Percentiles rank a stretch among this genome's conserved stretches.
Evolutionary conservation across 2,797 vertebrate genomes (phyloP).

Genomic region (Danionella dracula): DNA sequence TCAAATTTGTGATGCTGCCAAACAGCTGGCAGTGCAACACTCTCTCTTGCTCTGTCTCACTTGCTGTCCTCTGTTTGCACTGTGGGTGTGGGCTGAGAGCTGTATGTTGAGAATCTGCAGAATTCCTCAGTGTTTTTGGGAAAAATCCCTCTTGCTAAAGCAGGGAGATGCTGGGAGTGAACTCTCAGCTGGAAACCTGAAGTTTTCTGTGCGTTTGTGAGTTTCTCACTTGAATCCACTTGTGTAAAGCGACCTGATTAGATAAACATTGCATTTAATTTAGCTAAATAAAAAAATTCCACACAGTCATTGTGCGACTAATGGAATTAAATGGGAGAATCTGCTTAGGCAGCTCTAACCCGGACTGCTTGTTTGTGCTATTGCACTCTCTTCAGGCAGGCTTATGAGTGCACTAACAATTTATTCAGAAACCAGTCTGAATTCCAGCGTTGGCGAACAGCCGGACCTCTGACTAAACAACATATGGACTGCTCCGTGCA

Average conservation of each 20-base stretch:
- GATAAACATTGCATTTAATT: slow-evolving; percentile 48
- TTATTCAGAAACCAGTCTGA: not conserved
- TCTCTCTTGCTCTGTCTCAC: not conserved
- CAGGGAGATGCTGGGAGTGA: slow-evolving; percentile 45
- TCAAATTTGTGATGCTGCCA: not conserved
- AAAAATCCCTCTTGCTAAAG: slow-evolving; percentile 59
- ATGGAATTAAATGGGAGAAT: slow-evolving; percentile 62
- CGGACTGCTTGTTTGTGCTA: not conserved
- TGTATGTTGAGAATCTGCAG: slow-evolving; percentile 54
- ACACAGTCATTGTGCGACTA: slow-evolving; percentile 53
- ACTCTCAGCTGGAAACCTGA: slow-evolving; percentile 52
- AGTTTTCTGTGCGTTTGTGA: slow-evolving; percentile 37
- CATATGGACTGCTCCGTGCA: not conserved
- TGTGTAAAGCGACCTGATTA: slow-evolving; percentile 37
- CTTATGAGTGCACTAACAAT: not conserved
- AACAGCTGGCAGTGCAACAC: not conserved
- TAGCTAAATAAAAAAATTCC: slow-evolving; percentile 56
- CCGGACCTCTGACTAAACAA: not conserved
- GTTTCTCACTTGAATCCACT: slow-evolving; percentile 21
- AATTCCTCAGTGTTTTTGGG: slow-evolving; percentile 64
- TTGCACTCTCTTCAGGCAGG: not conserved
- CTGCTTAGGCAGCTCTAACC: slow-evolving; percentile 42
- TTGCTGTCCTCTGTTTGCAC: slow-evolving; percentile 43
- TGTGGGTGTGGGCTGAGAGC: slow-evolving; percentile 59
- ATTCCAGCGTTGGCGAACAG: not conserved